Percentiles rank a stretch among this genome's conserved stretches.
These are phyloP conservation scores for Drosophila saltans DNA, from an alignment of 1,140 invertebrate species.

Conservation along the genomic window DNA sequence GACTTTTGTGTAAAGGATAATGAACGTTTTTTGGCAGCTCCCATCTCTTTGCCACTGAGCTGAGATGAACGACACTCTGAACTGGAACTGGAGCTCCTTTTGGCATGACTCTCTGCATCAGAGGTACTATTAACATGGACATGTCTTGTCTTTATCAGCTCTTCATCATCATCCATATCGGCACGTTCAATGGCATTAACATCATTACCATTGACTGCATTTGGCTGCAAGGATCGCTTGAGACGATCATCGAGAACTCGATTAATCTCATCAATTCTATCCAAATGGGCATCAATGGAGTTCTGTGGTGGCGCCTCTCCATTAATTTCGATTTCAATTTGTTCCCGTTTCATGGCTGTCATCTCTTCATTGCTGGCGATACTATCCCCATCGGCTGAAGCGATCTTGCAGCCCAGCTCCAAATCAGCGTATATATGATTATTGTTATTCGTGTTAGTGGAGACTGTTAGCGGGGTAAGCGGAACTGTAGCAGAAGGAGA, in stretches of 20 bases:
- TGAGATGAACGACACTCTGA: constrained; percentile 67
- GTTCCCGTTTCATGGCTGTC: constrained; percentile 13
- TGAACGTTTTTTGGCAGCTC: constrained; percentile 67
- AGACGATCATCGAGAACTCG: constrained; percentile 74
- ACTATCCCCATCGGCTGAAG: constrained; percentile 21
- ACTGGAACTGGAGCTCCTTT: constrained; percentile 70
- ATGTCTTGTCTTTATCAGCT: constrained; percentile 21
- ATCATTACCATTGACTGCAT: constrained; percentile 26
- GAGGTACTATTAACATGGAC: not conserved
- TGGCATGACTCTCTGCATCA: constrained; percentile 52
- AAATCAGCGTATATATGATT: constrained; percentile 80
- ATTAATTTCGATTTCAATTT: constrained; percentile 73
- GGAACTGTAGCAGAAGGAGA: not conserved
- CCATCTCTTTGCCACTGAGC: constrained; percentile 41
- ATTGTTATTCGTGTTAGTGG: constrained; percentile 71
- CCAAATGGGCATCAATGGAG: constrained; percentile 78
- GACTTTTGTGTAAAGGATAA: constrained; percentile 80
- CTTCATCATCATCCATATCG: constrained; percentile 49
- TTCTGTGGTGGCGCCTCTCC: constrained; percentile 45
- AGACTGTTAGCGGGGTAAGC: constrained; percentile 36
- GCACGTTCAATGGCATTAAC: constrained; percentile 70
- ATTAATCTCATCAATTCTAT: constrained; percentile 77
- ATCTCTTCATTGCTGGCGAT: constrained; percentile 37
- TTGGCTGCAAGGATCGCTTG: constrained; percentile 54
- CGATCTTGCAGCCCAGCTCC: constrained; percentile 42